phyloP scores from a whole-genome alignment of 2,888 invertebrate species.

The Cryptus viduatorius region DNA sequence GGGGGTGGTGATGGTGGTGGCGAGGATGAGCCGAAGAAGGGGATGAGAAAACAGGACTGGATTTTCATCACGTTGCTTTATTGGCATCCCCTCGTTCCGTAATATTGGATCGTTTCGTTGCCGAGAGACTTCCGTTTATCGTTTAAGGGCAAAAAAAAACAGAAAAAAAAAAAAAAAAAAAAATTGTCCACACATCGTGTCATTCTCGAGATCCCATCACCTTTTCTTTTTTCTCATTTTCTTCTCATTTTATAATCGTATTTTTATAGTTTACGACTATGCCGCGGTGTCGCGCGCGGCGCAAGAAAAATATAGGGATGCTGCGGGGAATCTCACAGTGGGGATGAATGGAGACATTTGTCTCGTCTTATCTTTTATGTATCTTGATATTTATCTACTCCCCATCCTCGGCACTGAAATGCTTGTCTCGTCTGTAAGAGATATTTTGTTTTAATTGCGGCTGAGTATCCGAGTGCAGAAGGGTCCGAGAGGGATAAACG shows the following conservation, averaged over 20 bases:
- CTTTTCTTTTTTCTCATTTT: conserved; percentile 9
- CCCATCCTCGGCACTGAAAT: neutral
- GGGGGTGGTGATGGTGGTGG: neutral
- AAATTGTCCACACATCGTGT: neutral
- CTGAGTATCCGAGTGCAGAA: neutral
- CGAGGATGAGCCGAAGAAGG: conserved; percentile 5
- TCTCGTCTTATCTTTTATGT: conserved; percentile 14
- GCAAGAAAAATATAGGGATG: neutral
- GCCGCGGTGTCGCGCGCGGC: neutral
- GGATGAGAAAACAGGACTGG: conserved; percentile 8
- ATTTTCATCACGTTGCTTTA: conserved; percentile 45
- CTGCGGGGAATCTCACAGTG: neutral
- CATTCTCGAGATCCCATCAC: conserved; percentile 14
- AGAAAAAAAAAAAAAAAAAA: conserved; percentile 21
- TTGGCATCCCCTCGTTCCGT: conserved; percentile 27
- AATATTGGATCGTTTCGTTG: conserved; percentile 45
- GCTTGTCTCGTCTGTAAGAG: neutral
- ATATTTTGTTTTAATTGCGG: conserved; percentile 49
- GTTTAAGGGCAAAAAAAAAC: conserved; percentile 29
- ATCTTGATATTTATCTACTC: conserved; percentile 1
- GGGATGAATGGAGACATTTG: conserved; percentile 42
- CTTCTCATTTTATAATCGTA: conserved; percentile 2
- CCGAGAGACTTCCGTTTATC: conserved; percentile 43
- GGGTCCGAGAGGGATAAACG: conserved; percentile 7
- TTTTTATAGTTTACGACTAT: conserved; percentile 16